A percentile compares a stretch with the other conserved stretches of the same genome.
Evolutionary conservation across 1,140 invertebrate species (phyloP).

Genomic region (Leptopilina clavipes): DNA sequence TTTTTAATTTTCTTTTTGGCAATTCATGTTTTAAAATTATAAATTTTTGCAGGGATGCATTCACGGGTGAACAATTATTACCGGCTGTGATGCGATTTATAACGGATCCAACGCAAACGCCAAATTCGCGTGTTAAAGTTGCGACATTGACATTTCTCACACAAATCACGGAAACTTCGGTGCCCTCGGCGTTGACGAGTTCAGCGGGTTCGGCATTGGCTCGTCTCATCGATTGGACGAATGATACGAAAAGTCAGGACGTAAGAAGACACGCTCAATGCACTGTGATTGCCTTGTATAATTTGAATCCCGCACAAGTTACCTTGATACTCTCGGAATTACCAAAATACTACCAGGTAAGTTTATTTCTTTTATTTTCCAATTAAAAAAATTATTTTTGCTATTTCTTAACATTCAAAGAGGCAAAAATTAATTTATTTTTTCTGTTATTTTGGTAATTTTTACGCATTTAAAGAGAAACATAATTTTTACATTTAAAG

Average conservation of each 20-base stretch:
- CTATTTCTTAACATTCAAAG: constrained; percentile 30
- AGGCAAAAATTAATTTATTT: too few species aligned
- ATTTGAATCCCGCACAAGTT: constrained; percentile 90
- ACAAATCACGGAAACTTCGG: constrained; percentile 79
- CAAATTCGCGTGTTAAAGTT: constrained; percentile 88
- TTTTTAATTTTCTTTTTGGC: constrained; percentile 5
- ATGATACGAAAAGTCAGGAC: constrained; percentile 85
- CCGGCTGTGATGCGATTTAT: constrained; percentile 84
- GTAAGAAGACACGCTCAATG: constrained; percentile 86
- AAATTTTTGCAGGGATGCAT: constrained; percentile 77
- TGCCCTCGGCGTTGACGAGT: constrained; percentile 71
- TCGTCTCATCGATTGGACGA: constrained; percentile 80
- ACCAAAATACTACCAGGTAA: constrained; percentile 84
- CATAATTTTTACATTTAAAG: too few species aligned
- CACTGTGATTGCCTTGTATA: constrained; percentile 90
- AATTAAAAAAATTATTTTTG: background rate
- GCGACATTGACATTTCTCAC: constrained; percentile 85
- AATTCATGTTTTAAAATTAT: too few species aligned
- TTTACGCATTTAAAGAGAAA: too few species aligned
- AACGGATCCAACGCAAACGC: constrained; percentile 92
- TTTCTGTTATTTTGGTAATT: too few species aligned
- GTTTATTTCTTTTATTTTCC: constrained; percentile 12
- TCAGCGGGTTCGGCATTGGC: constrained; percentile 79
- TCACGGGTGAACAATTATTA: constrained; percentile 80
- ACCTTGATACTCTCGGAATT: constrained; percentile 88